These are phyloP conservation scores for Leptinotarsa haldemani DNA, from an alignment of 2,888 invertebrate species.

Conservation along the genomic window DNA sequence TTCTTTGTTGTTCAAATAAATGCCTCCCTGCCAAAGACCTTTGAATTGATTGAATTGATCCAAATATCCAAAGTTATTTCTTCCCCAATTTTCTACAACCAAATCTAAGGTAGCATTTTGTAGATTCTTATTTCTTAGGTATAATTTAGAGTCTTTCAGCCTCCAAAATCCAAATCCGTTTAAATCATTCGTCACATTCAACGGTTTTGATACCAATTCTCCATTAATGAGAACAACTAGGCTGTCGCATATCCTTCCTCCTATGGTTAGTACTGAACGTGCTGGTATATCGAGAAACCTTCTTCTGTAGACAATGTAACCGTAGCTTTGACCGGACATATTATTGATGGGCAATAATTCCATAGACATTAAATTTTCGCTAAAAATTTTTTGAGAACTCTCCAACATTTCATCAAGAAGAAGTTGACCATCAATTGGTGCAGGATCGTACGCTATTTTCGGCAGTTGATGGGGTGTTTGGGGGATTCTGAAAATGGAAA, in stretches of 20 bases:
- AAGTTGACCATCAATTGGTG: slow-evolving; percentile 67
- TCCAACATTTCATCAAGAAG: slow-evolving; percentile 48
- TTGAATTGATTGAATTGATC: slow-evolving; percentile 62
- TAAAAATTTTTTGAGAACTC: slow-evolving; percentile 32
- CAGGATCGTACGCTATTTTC: slow-evolving; percentile 86
- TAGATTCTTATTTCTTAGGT: slow-evolving; percentile 49
- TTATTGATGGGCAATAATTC: slow-evolving; percentile 61
- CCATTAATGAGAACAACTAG: slow-evolving; percentile 67
- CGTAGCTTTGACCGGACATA: slow-evolving; percentile 69
- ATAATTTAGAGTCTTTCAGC: slow-evolving; percentile 54
- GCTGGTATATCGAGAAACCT: slow-evolving; percentile 52
- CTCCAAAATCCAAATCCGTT: slow-evolving; percentile 66
- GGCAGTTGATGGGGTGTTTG: slow-evolving; percentile 77
- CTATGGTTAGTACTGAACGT: slow-evolving; percentile 58
- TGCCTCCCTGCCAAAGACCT: slow-evolving; percentile 63
- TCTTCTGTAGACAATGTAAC: slow-evolving; percentile 69
- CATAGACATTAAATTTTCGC: slow-evolving; percentile 53
- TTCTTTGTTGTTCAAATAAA: slow-evolving; percentile 63
- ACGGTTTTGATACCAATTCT: slow-evolving; percentile 58
- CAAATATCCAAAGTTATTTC: slow-evolving; percentile 71
- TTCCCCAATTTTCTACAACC: slow-evolving; percentile 84
- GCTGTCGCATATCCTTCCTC: slow-evolving; percentile 66
- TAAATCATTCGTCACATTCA: slow-evolving; percentile 55
- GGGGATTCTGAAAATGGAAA: slow-evolving; percentile 51
- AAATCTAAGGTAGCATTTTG: slow-evolving; percentile 62